Evolutionary conservation across 2,888 invertebrate genomes (phyloP).

Genomic region (Gibbula magus): DNA sequence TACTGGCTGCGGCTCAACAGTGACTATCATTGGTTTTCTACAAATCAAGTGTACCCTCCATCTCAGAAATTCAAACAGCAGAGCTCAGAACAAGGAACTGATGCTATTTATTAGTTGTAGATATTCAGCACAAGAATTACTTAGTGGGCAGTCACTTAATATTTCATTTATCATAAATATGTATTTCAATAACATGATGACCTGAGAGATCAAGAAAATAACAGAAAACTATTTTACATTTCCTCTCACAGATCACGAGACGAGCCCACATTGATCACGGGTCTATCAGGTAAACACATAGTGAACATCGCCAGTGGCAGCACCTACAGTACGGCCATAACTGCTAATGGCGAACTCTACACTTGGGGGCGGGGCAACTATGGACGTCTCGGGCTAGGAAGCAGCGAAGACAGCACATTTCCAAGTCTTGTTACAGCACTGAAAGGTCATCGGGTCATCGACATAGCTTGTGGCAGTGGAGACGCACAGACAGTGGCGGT

Average conservation of each 20-base stretch:
- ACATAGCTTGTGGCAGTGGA: slow-evolving; percentile 91
- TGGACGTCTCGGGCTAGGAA: slow-evolving; percentile 93
- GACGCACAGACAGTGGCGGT: slow-evolving; percentile 97
- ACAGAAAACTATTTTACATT: not conserved
- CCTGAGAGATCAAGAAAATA: not conserved
- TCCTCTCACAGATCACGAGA: slow-evolving; percentile 79
- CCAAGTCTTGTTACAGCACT: slow-evolving; percentile 84
- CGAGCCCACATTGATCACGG: slow-evolving; percentile 89
- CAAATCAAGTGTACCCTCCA: too few species aligned
- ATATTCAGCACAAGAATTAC: too few species aligned
- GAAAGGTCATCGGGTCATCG: slow-evolving; percentile 73
- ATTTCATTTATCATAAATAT: too few species aligned
- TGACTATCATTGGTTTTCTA: too few species aligned
- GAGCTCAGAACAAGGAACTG: too few species aligned
- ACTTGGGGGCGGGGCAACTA: slow-evolving; percentile 98
- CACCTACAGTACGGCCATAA: slow-evolving; percentile 94
- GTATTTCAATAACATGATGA: too few species aligned
- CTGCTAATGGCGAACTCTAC: slow-evolving; percentile 90
- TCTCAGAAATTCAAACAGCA: too few species aligned
- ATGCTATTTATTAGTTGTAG: too few species aligned
- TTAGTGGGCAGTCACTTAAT: too few species aligned
- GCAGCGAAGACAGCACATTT: slow-evolving; percentile 93
- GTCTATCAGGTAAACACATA: slow-evolving; percentile 85
- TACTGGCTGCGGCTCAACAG: too few species aligned
- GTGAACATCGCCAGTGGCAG: slow-evolving; percentile 94